Conservation (phyloP, 2,113 vertebrate genomes). For the Corythoichthys haematopterus region DNA sequence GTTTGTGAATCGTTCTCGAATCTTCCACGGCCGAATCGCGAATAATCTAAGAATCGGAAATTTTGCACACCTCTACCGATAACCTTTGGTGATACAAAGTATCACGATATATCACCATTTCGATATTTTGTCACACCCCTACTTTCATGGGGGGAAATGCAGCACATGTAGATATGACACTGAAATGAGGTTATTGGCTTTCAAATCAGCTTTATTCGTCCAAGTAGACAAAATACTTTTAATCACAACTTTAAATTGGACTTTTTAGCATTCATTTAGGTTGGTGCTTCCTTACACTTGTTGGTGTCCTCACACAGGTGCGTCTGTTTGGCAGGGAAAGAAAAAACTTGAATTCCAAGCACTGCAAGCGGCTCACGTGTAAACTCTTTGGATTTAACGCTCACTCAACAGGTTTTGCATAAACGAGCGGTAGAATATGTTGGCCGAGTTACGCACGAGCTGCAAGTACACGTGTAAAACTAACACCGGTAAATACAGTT, state of each 20-base stretch:
- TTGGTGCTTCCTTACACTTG: background rate
- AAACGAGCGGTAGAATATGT: constrained; percentile 19
- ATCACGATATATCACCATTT: no score
- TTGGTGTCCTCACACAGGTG: constrained; percentile 33
- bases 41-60: no score
- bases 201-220: no score
- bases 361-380: background rate
- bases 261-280: background rate
- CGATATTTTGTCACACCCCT: no score
- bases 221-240: background rate
- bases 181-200: no score
- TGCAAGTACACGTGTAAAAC: constrained; percentile 34
- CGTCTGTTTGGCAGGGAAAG: constrained; percentile 39
- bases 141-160: no score
- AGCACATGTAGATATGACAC: no score
- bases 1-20: no score
- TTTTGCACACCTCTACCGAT: no score
- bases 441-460: background rate
- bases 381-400: no score
- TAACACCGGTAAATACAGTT: constrained; percentile 45
- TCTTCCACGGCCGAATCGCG: no score
- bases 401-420: background rate
- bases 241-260: background rate
- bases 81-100: no score
- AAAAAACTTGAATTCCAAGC: background rate